These are phyloP conservation scores for Sphaeramia orbicularis DNA, from an alignment of 2,797 vertebrate genomes.

Conservation along the genomic window DNA sequence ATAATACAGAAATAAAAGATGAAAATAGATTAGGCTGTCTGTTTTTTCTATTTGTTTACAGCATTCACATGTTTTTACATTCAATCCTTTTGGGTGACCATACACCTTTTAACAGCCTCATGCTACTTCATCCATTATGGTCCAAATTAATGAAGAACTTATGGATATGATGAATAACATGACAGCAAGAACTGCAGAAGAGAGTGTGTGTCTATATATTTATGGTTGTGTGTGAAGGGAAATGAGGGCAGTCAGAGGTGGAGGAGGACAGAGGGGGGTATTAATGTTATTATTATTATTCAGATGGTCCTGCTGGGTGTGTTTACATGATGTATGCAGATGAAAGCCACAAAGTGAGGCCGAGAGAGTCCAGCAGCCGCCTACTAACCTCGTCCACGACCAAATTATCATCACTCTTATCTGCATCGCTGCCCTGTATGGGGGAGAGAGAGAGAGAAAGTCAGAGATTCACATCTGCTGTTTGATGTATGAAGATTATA, in stretches of 20 bases:
- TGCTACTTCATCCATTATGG: no score
- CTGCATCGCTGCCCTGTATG: constrained; percentile 90
- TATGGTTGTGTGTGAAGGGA: constrained; percentile 17
- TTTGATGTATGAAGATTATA: constrained; percentile 53
- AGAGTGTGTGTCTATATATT: constrained; percentile 5
- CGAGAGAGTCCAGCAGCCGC: constrained; percentile 47
- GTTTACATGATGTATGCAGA: constrained; percentile 73
- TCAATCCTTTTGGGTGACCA: no score
- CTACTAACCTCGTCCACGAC: constrained; percentile 92
- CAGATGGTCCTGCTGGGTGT: constrained; percentile 59
- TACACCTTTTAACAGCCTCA: no score
- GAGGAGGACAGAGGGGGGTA: constrained; percentile 14
- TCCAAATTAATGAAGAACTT: no score
- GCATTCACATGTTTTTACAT: no score
- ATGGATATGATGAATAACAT: not conserved
- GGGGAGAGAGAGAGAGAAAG: constrained; percentile 24
- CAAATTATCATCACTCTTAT: constrained; percentile 93
- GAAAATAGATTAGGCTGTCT: no score
- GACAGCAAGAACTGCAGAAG: constrained; percentile 6
- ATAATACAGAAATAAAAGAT: constrained; percentile 7
- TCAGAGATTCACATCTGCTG: constrained; percentile 35
- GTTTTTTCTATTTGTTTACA: no score
- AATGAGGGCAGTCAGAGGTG: constrained; percentile 38
- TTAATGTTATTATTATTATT: constrained; percentile 53
- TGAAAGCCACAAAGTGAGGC: constrained; percentile 65